Evolutionary conservation across 2,113 vertebrate species (phyloP).

Genomic region (Melozone crissalis): DNA sequence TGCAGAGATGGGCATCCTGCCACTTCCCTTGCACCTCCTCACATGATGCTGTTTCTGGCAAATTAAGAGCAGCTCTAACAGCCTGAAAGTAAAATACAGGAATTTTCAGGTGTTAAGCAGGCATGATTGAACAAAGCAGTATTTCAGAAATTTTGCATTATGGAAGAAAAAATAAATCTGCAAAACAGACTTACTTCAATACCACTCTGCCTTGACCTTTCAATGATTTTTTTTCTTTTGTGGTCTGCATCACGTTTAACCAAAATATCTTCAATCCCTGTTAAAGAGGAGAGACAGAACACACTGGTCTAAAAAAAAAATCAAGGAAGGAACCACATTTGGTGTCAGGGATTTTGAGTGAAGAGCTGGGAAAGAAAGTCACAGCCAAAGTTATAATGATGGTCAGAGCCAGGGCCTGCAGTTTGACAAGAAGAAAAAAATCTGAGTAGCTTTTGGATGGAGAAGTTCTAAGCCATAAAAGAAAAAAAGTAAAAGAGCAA

Average conservation of each 20-base stretch:
- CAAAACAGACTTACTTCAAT: conserved; percentile 74
- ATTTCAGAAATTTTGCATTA: not conserved
- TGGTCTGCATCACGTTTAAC: conserved; percentile 85
- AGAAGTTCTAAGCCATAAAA: not conserved
- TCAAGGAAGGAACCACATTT: not conserved
- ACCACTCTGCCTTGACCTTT: conserved; percentile 81
- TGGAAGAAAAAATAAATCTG: no score
- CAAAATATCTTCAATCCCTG: conserved; percentile 96
- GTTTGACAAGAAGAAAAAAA: not conserved
- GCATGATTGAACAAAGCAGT: not conserved
- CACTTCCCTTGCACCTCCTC: conserved; percentile 84
- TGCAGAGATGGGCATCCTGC: conserved; percentile 94
- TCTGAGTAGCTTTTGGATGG: not conserved
- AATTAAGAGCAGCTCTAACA: conserved; percentile 86
- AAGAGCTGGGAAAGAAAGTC: not conserved
- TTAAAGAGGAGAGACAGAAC: not conserved
- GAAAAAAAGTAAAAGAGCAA: not conserved
- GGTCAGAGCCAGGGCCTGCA: not conserved
- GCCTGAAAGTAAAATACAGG: conserved; percentile 69
- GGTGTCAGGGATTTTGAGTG: not conserved
- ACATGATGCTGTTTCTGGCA: conserved; percentile 72
- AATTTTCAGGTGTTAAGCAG: not conserved
- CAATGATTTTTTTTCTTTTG: conserved; percentile 82
- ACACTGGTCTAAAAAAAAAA: not conserved
- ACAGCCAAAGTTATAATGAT: not conserved